Evolutionary conservation across 2,797 vertebrate genomes (phyloP).

Genomic region (Heterohyrax brucei): DNA sequence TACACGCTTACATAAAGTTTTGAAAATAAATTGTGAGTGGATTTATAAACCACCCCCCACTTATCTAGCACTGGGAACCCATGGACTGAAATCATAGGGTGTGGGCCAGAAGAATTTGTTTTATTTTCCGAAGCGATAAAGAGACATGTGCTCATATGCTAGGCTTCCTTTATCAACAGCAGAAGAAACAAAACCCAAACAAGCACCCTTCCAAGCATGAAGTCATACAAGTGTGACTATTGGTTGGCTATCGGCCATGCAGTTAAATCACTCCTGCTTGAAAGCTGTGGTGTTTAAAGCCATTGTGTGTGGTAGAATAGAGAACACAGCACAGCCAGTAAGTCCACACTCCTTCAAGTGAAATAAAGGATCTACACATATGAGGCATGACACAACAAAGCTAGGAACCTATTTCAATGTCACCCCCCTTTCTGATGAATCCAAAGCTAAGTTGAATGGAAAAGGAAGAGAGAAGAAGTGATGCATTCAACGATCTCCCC

Average conservation of each 20-base stretch:
- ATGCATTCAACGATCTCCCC: no score
- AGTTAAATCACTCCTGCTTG: slow-evolving; percentile 68
- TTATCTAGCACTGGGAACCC: slow-evolving; percentile 4
- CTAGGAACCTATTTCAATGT: slow-evolving; percentile 3
- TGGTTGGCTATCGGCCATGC: slow-evolving; percentile 69
- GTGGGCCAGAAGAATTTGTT: slow-evolving; percentile 57
- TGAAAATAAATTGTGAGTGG: neutral
- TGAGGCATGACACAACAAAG: slow-evolving; percentile 10
- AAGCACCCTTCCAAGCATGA: slow-evolving; percentile 58
- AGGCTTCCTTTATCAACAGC: slow-evolving; percentile 54
- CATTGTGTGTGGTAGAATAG: neutral
- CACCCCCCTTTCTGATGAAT: slow-evolving; percentile 44
- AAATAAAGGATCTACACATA: slow-evolving; percentile 53
- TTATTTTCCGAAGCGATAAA: neutral
- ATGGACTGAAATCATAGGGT: slow-evolving; percentile 49
- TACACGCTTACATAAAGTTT: neutral
- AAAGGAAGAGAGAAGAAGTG: no score
- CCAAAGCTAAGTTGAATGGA: neutral
- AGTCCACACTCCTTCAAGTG: slow-evolving; percentile 61
- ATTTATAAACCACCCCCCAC: slow-evolving; percentile 37
- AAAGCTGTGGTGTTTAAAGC: slow-evolving; percentile 69
- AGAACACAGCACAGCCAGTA: slow-evolving; percentile 29
- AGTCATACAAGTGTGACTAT: slow-evolving; percentile 74
- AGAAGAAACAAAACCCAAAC: slow-evolving; percentile 67
- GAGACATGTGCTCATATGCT: slow-evolving; percentile 44